phyloP scores from a whole-genome alignment of 2,113 vertebrate genomes.

The Marcusenius ussheri region DNA sequence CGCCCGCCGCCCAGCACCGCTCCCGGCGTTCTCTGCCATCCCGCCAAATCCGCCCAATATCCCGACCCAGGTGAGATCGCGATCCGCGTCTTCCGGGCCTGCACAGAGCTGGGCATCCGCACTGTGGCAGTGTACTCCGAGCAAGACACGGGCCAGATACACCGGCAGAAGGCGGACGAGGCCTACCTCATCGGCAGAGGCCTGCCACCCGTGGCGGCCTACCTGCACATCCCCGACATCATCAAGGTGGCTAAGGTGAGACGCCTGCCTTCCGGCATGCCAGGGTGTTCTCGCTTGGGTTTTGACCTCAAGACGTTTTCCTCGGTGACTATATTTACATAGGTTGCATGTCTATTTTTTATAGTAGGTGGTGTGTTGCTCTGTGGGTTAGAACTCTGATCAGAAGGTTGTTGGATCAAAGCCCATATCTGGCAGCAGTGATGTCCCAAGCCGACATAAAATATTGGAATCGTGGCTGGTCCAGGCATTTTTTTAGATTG shows the following conservation, averaged over 20 bases:
- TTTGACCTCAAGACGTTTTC: not conserved
- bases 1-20: not conserved
- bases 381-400: not conserved
- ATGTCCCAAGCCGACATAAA: not conserved
- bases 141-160: slow-evolving; percentile 88
- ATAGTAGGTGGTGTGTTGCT: not conserved
- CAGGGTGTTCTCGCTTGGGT: not conserved
- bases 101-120: slow-evolving; percentile 79
- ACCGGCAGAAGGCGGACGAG: slow-evolving; percentile 88
- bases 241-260: slow-evolving; percentile 87
- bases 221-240: slow-evolving; percentile 83
- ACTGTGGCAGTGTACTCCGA: slow-evolving; percentile 71
- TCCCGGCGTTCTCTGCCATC: not conserved
- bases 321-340: not conserved
- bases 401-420: not conserved
- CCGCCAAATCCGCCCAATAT: not conserved
- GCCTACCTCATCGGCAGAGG: slow-evolving; percentile 85
- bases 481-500: not conserved
- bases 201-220: slow-evolving; percentile 77
- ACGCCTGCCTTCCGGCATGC: not conserved
- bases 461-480: not conserved
- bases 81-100: slow-evolving; percentile 84
- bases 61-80: slow-evolving; percentile 75
- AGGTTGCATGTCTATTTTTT: not conserved
- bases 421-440: not conserved